Base-by-base conservation (phyloP, 2,797 vertebrate genomes). In the Diplodus puntazzo region DNA sequence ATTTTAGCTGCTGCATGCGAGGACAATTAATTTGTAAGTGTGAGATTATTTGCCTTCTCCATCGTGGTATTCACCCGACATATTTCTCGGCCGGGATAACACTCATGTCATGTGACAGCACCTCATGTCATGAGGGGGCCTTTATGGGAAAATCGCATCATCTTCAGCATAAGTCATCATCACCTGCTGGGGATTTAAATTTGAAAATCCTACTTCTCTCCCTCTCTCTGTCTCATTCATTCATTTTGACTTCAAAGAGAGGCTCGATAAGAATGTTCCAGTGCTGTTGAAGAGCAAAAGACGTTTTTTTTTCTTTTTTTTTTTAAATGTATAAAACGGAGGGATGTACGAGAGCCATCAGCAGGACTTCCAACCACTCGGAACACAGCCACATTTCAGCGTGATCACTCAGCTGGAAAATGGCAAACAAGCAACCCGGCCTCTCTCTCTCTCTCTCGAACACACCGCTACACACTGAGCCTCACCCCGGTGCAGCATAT, bases 121-220 rank as follows among this genome's bases (percentile, higher is more conserved):
- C 42, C 34, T 74, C 18, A 69, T 73, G 55, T 69, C 34, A 73
- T 53, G 54, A 63, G 54, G 30, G 57, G 57, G 48, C 66, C 39
- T 82, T 75, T 75, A 75, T 42, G 54, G 57, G 62, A 81, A 84
- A 86, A 82, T 90, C 64, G 7, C 75, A 81, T 89, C 89, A 86
- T 88, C 79, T 77, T 81, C 81, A 80, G 23, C 46, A 30, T 25
- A 75, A 82, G 70, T 77, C 59, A 75, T 83, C 81, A 84, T 89
- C 83, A 91, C 81, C 84, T 89, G 85, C 85, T 77, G 65, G 76
- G 82, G 88, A 90, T 92, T 92, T 88, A 54, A 25, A 73, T 79
- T 83, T 76, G 60, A 73, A 81, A 49, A 81, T 59, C 58, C 42
- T 13, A 30, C 69, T 48, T 75, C 11, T 64, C 20, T 39, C 69